phyloP scores from a whole-genome alignment of 2,888 invertebrate species.

The Amiota mariae region DNA sequence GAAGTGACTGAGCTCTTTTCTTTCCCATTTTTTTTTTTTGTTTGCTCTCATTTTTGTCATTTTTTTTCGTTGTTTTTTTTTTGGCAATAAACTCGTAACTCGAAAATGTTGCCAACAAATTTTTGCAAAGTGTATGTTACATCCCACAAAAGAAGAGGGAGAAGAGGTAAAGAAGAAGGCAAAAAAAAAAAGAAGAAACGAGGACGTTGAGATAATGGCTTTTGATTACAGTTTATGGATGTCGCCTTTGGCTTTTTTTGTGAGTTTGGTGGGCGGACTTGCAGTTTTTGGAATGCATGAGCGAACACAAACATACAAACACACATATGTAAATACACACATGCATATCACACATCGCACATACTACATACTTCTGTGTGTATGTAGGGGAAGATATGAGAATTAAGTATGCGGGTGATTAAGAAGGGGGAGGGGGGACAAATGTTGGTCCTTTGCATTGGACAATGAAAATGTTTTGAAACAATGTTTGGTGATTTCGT shows the following conservation, averaged over 20 bases:
- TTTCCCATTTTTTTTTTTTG: not conserved
- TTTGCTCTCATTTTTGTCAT: slow-evolving; percentile 23
- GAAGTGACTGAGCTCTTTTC: not conserved
- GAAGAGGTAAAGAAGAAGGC: slow-evolving; percentile 27
- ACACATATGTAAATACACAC: slow-evolving; percentile 5
- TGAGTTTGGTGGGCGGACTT: slow-evolving; percentile 24
- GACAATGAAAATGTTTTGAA: slow-evolving; percentile 7
- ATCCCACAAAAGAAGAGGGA: slow-evolving; percentile 42
- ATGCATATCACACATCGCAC: slow-evolving; percentile 9
- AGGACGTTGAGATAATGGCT: slow-evolving; percentile 60
- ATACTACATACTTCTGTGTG: slow-evolving; percentile 47
- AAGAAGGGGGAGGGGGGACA: not conserved
- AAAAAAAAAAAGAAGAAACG: slow-evolving; percentile 38
- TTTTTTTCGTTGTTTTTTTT: slow-evolving; percentile 3
- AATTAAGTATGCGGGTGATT: not conserved
- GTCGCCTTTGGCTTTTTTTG: slow-evolving; percentile 59
- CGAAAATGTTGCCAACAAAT: slow-evolving; percentile 30
- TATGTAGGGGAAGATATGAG: slow-evolving; percentile 4
- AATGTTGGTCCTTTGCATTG: not conserved
- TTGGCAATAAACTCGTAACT: slow-evolving; percentile 32
- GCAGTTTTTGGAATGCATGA: slow-evolving; percentile 12
- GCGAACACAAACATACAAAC: slow-evolving; percentile 7
- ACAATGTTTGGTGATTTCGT: not conserved
- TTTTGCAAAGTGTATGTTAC: slow-evolving; percentile 19
- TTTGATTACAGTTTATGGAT: slow-evolving; percentile 66